Percentiles rank a stretch among this genome's conserved stretches.
Evolutionary conservation across 1,140 invertebrate species (phyloP).

Genomic region (Trichonephila inaurata): DNA sequence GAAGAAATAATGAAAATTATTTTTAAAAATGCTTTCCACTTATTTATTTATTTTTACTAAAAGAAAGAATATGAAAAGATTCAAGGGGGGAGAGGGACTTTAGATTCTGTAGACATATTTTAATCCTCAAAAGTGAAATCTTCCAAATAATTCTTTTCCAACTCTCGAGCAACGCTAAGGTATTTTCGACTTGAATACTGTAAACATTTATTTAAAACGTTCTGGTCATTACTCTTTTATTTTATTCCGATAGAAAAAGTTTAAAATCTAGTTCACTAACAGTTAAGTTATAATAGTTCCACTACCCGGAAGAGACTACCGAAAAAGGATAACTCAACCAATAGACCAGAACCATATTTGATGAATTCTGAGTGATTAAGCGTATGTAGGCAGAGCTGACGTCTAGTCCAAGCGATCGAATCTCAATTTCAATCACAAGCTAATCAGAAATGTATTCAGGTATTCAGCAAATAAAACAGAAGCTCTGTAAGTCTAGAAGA

Average conservation of each 20-base stretch:
- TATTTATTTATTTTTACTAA: no score
- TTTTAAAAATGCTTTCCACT: no score
- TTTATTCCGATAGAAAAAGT: neutral
- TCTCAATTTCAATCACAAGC: neutral
- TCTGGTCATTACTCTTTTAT: neutral
- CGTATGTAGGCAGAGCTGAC: neutral
- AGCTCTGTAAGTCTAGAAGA: neutral
- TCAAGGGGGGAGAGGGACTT: no score
- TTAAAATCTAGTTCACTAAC: neutral
- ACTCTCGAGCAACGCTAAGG: no score
- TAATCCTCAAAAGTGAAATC: no score
- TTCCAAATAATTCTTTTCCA: no score
- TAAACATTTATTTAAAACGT: neutral
- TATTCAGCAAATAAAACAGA: neutral
- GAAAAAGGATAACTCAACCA: conserved; percentile 1
- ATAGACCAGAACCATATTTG: neutral
- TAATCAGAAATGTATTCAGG: conserved; percentile 21
- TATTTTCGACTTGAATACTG: neutral
- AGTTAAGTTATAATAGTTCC: neutral
- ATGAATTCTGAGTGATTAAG: neutral
- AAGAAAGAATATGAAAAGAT: no score
- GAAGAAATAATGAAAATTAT: no score
- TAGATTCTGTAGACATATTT: no score
- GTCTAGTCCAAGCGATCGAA: neutral
- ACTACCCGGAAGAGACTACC: neutral